These are phyloP conservation scores for Chironomus tentans DNA, from an alignment of 2,888 invertebrate species.

Conservation along the genomic window DNA sequence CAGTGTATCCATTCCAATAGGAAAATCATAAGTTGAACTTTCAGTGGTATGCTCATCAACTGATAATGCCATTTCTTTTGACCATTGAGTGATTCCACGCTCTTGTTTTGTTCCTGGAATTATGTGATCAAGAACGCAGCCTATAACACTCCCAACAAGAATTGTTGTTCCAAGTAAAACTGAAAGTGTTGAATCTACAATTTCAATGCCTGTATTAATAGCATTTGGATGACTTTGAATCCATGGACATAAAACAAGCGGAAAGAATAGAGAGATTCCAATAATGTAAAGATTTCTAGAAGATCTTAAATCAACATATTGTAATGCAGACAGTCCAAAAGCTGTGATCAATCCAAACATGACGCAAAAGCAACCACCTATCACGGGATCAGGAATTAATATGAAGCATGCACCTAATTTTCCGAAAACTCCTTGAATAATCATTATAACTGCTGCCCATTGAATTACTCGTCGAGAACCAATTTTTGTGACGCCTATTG, in stretches of 20 bases:
- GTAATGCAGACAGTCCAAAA: constrained; percentile 70
- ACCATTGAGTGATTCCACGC: constrained; percentile 66
- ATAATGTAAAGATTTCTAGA: constrained; percentile 81
- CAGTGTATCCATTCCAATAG: constrained; percentile 56
- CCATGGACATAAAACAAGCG: constrained; percentile 69
- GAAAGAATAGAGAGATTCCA: constrained; percentile 80
- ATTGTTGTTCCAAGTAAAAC: constrained; percentile 69
- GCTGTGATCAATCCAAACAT: constrained; percentile 78
- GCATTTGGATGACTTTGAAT: constrained; percentile 54
- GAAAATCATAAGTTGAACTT: constrained; percentile 57
- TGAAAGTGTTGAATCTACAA: constrained; percentile 57
- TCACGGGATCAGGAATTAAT: constrained; percentile 69
- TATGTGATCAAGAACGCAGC: constrained; percentile 37
- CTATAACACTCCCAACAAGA: constrained; percentile 62
- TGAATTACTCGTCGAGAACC: constrained; percentile 73
- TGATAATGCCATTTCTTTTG: constrained; percentile 55
- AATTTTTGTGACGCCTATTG: constrained; percentile 78
- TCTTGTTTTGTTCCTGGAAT: constrained; percentile 59
- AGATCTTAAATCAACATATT: constrained; percentile 73
- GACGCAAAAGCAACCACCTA: constrained; percentile 71
- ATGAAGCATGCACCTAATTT: constrained; percentile 73
- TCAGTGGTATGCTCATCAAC: constrained; percentile 38
- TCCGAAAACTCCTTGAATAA: constrained; percentile 62
- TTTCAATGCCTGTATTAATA: constrained; percentile 54
- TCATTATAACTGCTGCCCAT: constrained; percentile 64